Evolutionary conservation across 2,113 vertebrate species (phyloP).

Genomic region (pig (Sus scrofa)): DNA sequence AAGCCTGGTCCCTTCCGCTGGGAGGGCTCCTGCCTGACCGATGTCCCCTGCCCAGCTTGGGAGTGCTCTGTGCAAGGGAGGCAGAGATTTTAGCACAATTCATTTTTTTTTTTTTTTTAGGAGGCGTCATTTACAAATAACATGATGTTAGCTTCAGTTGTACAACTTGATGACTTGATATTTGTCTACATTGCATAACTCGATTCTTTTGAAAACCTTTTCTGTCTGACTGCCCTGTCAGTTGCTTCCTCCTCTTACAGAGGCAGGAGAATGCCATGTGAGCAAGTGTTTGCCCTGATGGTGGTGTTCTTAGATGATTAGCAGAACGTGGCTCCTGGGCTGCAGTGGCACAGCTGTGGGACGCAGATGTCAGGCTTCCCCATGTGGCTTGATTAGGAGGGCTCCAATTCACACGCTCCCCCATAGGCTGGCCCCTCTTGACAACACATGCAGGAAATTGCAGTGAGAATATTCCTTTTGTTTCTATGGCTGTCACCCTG

Average conservation of each 20-base stretch:
- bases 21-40: background rate
- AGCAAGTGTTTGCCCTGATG: background rate
- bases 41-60: background rate
- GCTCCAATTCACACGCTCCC: accelerated
- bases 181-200: background rate
- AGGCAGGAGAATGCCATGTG: background rate
- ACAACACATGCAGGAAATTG: background rate
- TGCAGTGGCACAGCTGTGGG: background rate
- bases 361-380: background rate
- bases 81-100: background rate
- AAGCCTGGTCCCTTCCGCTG: background rate
- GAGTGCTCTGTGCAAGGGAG: background rate
- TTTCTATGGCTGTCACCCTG: background rate
- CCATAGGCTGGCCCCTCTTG: background rate
- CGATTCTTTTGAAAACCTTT: background rate
- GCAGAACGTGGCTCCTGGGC: background rate
- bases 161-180: background rate
- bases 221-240: background rate
- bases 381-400: accelerated
- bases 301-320: background rate
- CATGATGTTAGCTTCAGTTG: background rate
- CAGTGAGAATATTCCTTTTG: background rate
- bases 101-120: background rate
- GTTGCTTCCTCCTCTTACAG: background rate
- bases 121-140: background rate